Base-by-base conservation (phyloP, 1,140 invertebrate genomes). In the Apis mellifera region DNA sequence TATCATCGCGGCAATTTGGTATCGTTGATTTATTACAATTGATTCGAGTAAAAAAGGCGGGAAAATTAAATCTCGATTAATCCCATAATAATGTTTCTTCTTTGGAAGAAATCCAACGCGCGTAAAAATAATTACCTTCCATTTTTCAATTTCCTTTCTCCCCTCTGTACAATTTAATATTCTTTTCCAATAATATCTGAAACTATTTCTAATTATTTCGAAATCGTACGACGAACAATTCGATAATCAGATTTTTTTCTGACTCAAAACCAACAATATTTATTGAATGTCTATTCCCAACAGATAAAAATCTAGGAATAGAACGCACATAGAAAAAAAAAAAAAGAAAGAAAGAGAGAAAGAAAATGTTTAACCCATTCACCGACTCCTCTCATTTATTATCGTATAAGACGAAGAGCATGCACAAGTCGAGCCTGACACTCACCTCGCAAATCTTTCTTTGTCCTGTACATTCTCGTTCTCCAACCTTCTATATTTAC, bases 381-480 rank as follows among this genome's bases (percentile, higher is more conserved):
- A 78, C 65, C 76, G 73, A 78, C 73, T 57, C 60, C 75, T 57
- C 74, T 70, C 74, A 71, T 78, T 71, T 82, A 42, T 42, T 42
- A 70, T 82, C 66, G 64, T 62, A n/a, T n/a, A 60, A 68, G 55
- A 52, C n/a, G 48, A 59, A 71, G n/a, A 78, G 50, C 75, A 83
- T 66, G 82, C 74, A 83, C 74, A 83, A 13, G 54, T 87, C 86
- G 87, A 89, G 87, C 79, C 87, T 90, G 85, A 83, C 78, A 84
- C 91, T 94, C 93, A 98, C 97, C 97, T 98, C 85, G 98, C 98
- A 96, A 98, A 99, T 90, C 98, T 96, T 93, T 99, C 98, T 94
- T 99, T 99, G 94, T 99, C 98, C 95, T 98, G 97, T 94, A 97
- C 96, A 94, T 96, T 97, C 89, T 98, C 97, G 94, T 98, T 98